Evolutionary conservation across 2,113 vertebrate species (phyloP), one percentile per base, ranked within the genome.

Genomic region (Columba janthina): DNA sequence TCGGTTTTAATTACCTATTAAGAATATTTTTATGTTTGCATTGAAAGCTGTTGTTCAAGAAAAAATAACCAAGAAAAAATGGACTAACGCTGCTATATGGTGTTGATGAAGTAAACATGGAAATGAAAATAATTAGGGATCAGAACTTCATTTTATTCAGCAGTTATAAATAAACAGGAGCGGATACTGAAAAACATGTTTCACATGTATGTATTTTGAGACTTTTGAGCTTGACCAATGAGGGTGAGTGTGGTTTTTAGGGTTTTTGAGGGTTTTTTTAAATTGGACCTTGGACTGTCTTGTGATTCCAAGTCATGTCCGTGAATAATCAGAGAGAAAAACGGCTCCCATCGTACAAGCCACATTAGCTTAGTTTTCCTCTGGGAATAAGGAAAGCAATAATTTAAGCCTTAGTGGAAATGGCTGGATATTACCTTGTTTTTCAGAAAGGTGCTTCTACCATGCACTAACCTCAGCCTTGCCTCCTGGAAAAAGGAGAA

Each of bases 51-150:
- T 54, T 22, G 2, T 34, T 92, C 58, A 34, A n/a, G 31, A 58
- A 67, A 38, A 69, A 44, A 32, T 13, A 40, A 36, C 9, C 17
- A 34, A 42, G 21, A 62, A 17, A 34, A 87, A 51, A 38, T 9
- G 12, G 31, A 29, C 13, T 40, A 28, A 25, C 0, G 1, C 12
- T 70, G 21, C 36, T 9, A 1, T 17, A 7, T 21, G 16, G 51
- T 4, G 20, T 36, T 31, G 34, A 25, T 51, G 42, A 64, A 67
- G 26, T 13, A 42, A 7, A 20, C 19, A 18, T 25, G 25, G 19
- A 62, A 71, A 62, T 36, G 3, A 53, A 75, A 80, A 65, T 25
- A 53, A 36, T 34, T 73, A 57, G 26, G 53, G 21, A 17, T 82
- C 12, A 62, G 50, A 82, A 29, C 12, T 69, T 51, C 25, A 0